Base-by-base conservation (phyloP, 2,797 vertebrate genomes). In the Spheniscus humboldti region DNA sequence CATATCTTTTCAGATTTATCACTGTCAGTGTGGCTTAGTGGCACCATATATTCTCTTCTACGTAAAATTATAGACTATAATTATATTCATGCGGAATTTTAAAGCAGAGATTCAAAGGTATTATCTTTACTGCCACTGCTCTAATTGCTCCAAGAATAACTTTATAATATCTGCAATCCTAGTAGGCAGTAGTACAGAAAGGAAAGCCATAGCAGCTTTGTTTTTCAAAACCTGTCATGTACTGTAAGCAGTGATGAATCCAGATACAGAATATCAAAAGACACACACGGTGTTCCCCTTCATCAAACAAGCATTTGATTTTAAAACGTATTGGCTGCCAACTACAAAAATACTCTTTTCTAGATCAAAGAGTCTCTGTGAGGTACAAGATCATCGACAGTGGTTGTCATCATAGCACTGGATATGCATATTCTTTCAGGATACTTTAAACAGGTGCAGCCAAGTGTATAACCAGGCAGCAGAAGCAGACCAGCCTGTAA, bases 211-310 rank as follows among this genome's bases (percentile, higher is more conserved):
- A 81, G 75, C 75, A 78, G 72, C 62, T 94, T 93, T 86, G 62
- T 81, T 95, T 89, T 93, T 78, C 91, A 88, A 93, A 93, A 91
- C 55, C 81, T 93, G 93, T 86, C 97, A 94, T 66, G 86, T 96
- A 90, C 68, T 47, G 43, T 73, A 91, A 72, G 92, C 64, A 85
- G 72, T 30, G 92, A 96, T 81, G 87, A 91, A 90, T 92, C 93
- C 72, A 89, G 71, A 67, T 64, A 74, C 56, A 88, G 74, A 74
- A 75, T 96, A 94, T 88, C 95, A 97, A 96, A 97, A 92, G 84
- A 59, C 81, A 93, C 80, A 81, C 56, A 66, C 17, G 35, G 50
- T n/a, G 50, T 80, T 91, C 64, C 52, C 64, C 39, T 90, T 91
- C 88, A 91, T 90, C 94, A 94, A 93, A 94, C 80, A 94, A 93